Evolutionary conservation across 53 echinoderm and acorn worm species (phyloP).

Genomic region (Arbacia lixula): DNA sequence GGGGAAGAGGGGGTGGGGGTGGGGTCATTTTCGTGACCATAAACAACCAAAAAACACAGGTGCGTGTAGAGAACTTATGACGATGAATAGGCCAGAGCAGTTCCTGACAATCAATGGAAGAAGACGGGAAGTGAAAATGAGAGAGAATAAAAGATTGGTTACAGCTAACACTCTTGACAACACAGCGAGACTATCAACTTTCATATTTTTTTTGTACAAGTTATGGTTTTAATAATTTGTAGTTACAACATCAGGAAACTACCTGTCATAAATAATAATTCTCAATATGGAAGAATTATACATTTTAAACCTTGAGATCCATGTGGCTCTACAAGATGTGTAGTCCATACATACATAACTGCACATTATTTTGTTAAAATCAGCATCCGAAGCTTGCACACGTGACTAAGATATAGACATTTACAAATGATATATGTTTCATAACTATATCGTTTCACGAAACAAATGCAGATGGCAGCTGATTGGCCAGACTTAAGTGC

Average conservation of each 20-base stretch:
- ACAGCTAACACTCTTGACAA: conserved; percentile 19
- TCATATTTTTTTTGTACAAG: conserved; percentile 26
- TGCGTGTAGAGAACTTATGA: too few relatives aligned
- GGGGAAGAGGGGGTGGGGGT: too few relatives aligned
- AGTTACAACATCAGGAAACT: conserved; percentile 33
- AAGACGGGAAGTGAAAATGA: conserved; percentile 17
- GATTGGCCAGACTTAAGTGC: too few relatives aligned
- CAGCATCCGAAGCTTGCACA: too few relatives aligned
- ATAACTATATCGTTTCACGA: too few relatives aligned
- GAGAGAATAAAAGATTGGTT: conserved; percentile 20
- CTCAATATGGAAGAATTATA: conserved; percentile 57
- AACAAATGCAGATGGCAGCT: too few relatives aligned
- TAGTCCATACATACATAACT: conserved; percentile 35
- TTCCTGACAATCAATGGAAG: conserved; percentile 44
- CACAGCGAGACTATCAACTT: conserved; percentile 19
- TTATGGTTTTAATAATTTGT: conserved; percentile 11
- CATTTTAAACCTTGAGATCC: conserved; percentile 2
- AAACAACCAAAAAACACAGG: too few relatives aligned
- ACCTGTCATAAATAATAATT: conserved; percentile 39
- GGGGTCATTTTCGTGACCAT: too few relatives aligned
- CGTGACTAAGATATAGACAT: too few relatives aligned
- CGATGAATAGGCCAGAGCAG: too few relatives aligned
- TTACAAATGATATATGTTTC: too few relatives aligned
- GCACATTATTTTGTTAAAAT: too few relatives aligned
- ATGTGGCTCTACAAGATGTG: conserved; percentile 2